Base-by-base conservation (phyloP, 2,888 invertebrate species). In the Caenorhabditis macrosperma region DNA sequence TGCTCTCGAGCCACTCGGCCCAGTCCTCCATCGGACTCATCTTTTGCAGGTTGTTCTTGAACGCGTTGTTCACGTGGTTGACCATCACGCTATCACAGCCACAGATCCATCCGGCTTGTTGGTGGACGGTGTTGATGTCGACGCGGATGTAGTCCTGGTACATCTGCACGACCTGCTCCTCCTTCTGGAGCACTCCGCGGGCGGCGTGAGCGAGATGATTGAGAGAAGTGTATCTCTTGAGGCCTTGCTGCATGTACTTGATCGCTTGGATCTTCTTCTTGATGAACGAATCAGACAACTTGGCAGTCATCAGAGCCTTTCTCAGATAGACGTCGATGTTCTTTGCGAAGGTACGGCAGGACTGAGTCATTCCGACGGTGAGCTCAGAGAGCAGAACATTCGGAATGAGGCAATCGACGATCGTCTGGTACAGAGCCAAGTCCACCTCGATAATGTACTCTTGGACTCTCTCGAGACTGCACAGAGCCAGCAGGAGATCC, bases 191-290 rank as follows among this genome's bases (percentile, higher is more conserved):
- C 71, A 98, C 97, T 64, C 97, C 96, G 66, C 97, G 93, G 6
- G 97, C 97, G 59, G 96, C 96, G 92, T 95, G 95, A 81, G 98
- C 97, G 89, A 98, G 93, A 92, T 98, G 98, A 92, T 98, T 98
- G 81, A 99, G 93, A 30, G 96, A 96, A 7, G 98, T 98, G 93
- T 98, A 98, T 30, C 85, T 80, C 95, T 95, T 33, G 94, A 96
- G 64, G 17, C 84, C 84, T 54, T 83, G 85, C 33, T 82, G 76
- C 72, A 86, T 63, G 66, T 83, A 81, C 78, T 93, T 93, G 93
- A 95, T 94, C 85, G 95, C 95, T 79, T 94, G 93, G 63, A 94
- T 93, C 52, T 85, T 86, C 68, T 82, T 82, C 66, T 78, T 76
- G 54, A 81, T 35, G 22, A 82, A 55, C 86, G 96, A 92, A n/a